Conservation (phyloP, 2,888 invertebrate species). For the Hypercompe scribonia region DNA sequence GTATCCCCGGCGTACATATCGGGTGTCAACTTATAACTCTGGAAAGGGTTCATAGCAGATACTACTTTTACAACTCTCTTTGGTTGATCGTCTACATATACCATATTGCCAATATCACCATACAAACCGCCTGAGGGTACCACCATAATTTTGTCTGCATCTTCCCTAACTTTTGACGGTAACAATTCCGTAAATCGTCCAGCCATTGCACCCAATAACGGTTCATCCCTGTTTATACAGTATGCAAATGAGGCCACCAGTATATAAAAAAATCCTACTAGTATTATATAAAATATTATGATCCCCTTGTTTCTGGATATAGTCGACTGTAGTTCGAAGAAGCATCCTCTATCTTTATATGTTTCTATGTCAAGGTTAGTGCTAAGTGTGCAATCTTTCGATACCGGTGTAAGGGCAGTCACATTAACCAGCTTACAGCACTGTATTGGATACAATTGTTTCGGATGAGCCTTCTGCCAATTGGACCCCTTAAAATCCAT, state of each 20-base stretch:
- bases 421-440: constrained; percentile 72
- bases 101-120: constrained; percentile 10
- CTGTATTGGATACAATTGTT: constrained; percentile 68
- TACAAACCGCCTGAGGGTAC: constrained; percentile 23
- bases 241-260: constrained; percentile 70
- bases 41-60: constrained; percentile 72
- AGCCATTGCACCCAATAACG: constrained; percentile 62
- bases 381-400: constrained; percentile 62
- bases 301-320: constrained; percentile 64
- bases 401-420: constrained; percentile 61
- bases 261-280: constrained; percentile 57
- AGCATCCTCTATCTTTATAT: constrained; percentile 67
- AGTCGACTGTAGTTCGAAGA: constrained; percentile 61
- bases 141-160: constrained; percentile 34
- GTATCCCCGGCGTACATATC: constrained; percentile 42
- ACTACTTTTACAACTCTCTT: constrained; percentile 74
- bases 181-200: constrained; percentile 48
- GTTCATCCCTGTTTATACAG: constrained; percentile 72
- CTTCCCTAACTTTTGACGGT: constrained; percentile 48
- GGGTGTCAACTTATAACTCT: constrained; percentile 69
- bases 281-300: constrained; percentile 65
- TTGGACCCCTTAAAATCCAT: constrained; percentile 68
- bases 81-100: constrained; percentile 71
- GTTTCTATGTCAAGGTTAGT: constrained; percentile 50
- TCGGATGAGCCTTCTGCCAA: constrained; percentile 66